Conservation (phyloP, 2,113 vertebrate genomes). For the Caranx ignobilis region DNA sequence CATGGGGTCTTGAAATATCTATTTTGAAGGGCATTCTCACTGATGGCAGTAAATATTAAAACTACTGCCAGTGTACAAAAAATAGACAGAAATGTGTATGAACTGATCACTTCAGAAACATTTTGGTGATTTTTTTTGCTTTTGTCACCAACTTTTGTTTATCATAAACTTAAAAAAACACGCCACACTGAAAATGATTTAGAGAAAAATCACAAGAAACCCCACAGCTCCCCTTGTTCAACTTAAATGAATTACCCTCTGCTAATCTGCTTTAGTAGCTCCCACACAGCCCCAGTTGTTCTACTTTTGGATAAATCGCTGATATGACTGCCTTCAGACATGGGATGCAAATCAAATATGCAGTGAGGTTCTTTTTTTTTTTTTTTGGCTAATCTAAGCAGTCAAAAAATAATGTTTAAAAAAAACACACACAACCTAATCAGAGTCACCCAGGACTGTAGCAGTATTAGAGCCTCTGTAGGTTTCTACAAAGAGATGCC, state of each 20-base stretch:
- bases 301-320: constrained; percentile 38
- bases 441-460: background rate
- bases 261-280: constrained; percentile 48
- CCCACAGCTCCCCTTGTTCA: constrained; percentile 17
- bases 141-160: background rate
- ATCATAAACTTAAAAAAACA: constrained; percentile 4
- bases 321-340: constrained; percentile 42
- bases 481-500: background rate
- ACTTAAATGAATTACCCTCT: constrained; percentile 30
- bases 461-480: background rate
- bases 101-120: background rate
- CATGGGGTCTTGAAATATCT: constrained; percentile 24
- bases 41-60: constrained; percentile 3
- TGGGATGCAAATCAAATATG: constrained; percentile 41
- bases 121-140: constrained; percentile 3
- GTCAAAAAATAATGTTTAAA: background rate
- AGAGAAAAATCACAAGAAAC: constrained; percentile 24
- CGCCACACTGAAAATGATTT: background rate
- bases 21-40: constrained; percentile 20
- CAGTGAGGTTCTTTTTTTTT: constrained; percentile 18
- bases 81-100: background rate
- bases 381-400: constrained; percentile 28
- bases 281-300: constrained; percentile 23
- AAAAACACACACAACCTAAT: background rate
- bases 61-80: background rate